Evolutionary conservation across 2,888 invertebrate genomes (phyloP).

Genomic region (Lithosia quadra): DNA sequence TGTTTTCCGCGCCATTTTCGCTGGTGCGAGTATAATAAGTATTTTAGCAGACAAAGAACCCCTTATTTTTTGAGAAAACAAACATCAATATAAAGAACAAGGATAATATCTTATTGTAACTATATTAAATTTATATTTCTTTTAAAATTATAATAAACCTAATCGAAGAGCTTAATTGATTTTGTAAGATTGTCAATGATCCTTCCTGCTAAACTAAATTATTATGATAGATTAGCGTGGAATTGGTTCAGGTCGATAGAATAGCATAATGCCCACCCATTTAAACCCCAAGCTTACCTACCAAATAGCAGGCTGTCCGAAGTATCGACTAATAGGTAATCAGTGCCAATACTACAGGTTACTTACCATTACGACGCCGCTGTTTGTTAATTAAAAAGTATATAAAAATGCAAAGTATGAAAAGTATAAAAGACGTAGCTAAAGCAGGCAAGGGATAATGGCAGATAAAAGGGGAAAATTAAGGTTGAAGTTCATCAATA

Average conservation of each 20-base stretch:
- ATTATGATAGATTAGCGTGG: not conserved
- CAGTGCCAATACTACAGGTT: too few relatives aligned
- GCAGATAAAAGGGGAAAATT: not conserved
- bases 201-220: not conserved
- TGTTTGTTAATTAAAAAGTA: not conserved
- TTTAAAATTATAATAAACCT: not conserved
- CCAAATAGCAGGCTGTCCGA: not conserved
- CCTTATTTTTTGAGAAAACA: not conserved
- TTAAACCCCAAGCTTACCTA: not conserved
- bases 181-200: not conserved
- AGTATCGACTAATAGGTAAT: too few relatives aligned
- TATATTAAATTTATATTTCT: not conserved
- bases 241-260: not conserved
- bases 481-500: not conserved
- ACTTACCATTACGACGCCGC: not conserved
- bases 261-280: not conserved
- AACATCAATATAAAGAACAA: not conserved
- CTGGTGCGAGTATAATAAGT: constrained; percentile 63
- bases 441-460: not conserved
- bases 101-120: not conserved
- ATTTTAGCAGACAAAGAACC: constrained; percentile 68
- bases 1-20: constrained; percentile 82
- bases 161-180: not conserved
- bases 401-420: not conserved
- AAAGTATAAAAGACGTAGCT: not conserved